phyloP scores from a whole-genome alignment of 2,888 invertebrate species.

The Deroplatys truncata region DNA sequence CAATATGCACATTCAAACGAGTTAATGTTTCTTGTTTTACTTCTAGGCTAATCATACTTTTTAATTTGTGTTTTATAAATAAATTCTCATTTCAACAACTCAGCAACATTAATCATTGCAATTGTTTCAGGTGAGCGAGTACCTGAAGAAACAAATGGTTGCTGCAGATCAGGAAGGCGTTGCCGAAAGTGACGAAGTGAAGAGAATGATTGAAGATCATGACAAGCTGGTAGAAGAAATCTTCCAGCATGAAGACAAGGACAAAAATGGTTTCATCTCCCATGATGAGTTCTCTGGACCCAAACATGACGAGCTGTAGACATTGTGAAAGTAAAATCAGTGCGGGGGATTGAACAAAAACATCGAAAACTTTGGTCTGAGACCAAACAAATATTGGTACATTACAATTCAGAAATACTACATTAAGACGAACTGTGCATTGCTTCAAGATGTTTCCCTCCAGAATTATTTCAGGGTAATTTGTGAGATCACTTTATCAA shows the following conservation, averaged over 20 bases:
- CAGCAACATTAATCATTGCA: too few species aligned
- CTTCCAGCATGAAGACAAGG: slow-evolving; percentile 95
- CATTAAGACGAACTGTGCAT: neutral
- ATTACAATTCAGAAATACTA: neutral
- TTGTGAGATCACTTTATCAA: neutral
- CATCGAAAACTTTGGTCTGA: neutral
- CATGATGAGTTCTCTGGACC: slow-evolving; percentile 96
- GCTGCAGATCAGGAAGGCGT: slow-evolving; percentile 65
- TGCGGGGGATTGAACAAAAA: neutral
- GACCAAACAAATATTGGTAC: neutral
- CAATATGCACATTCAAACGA: too few species aligned
- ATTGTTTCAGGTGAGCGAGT: slow-evolving; percentile 74
- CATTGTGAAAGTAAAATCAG: neutral
- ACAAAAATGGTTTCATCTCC: slow-evolving; percentile 93
- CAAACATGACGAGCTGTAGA: slow-evolving; percentile 90
- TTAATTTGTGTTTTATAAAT: too few species aligned
- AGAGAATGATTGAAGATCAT: slow-evolving; percentile 80
- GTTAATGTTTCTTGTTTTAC: too few species aligned
- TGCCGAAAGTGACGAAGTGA: slow-evolving; percentile 69
- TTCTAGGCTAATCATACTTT: too few species aligned
- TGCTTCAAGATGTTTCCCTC: neutral
- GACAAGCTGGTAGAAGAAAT: slow-evolving; percentile 94
- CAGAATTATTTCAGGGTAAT: neutral
- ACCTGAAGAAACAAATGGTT: slow-evolving; percentile 87
- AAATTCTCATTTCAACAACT: too few species aligned